Evolutionary conservation across 2,888 invertebrate species (phyloP), one percentile per base, ranked within the genome.

Genomic region (Baccha elongata): DNA sequence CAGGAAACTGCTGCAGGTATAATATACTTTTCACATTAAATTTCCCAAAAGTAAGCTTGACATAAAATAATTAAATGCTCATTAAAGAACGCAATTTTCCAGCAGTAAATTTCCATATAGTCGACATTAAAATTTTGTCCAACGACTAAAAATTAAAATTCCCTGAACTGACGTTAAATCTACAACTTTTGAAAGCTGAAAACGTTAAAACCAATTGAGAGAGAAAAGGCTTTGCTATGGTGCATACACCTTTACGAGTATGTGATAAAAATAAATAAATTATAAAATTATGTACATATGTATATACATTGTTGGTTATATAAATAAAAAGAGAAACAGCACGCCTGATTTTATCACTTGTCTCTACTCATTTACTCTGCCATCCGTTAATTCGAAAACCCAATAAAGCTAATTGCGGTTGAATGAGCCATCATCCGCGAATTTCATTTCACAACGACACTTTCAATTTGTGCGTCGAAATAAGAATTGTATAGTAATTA

Each of bases 371-470:
- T 60, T 60, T 44, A 64, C 23, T 15, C 37, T 60, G 60, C n/a
- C 44, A 60, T 23, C 44, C 40, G 55, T 83, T 72, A 78, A 83
- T 76, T 78, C 53, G 42, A 29, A 26, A 71, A 62, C 48, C 72
- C 60, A 83, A 78, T 78, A 62, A 83, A 48, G 67, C 67, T 76
- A 83, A 83, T 83, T 83, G 76, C 67, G 83, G 78, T 81, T 71
- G 71, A 64, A 68, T 68, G 67, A 72, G 48, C 67, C 72, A 37
- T 68, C 76, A 23, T 64, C 67, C 65, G 50, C 53, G 65, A 72
- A 64, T 68, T 83, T 79, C 11, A 67, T 32, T 79, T 72, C 26
- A 15, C 67, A 53, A 60, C 60, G 67, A 71, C 76, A 65, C 52
- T 62, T 76, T 72, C 48, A 68, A 72, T 76, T 76, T 40, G 5